Conservation (phyloP, 2,113 vertebrate genomes). For the Hepsetus odoe region DNA sequence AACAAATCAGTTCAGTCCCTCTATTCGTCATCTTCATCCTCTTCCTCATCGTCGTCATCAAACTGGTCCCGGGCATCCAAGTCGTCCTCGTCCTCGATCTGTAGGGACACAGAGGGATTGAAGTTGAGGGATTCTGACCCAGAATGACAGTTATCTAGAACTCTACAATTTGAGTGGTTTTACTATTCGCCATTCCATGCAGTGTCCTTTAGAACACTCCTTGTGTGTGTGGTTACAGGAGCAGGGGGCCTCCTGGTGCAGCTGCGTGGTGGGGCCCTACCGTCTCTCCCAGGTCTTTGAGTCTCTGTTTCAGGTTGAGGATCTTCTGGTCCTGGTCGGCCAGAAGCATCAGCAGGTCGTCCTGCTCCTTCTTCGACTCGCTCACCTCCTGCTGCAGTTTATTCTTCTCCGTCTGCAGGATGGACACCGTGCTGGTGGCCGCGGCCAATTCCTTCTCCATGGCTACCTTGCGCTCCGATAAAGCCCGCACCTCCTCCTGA, state of each 20-base stretch:
- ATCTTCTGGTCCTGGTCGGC: conserved; percentile 99
- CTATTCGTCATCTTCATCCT: conserved; percentile 62
- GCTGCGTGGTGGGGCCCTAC: conserved; percentile 65
- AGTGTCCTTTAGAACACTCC: too few species aligned
- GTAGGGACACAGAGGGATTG: conserved; percentile 51
- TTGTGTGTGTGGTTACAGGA: too few species aligned
- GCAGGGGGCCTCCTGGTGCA: neutral
- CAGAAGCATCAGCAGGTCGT: conserved; percentile 93
- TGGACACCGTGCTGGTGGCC: conserved; percentile 85
- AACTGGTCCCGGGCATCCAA: conserved; percentile 74
- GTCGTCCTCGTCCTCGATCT: conserved; percentile 82
- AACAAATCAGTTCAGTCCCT: conserved; percentile 22
- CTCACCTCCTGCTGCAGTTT: conserved; percentile 85
- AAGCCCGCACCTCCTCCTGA: conserved; percentile 80
- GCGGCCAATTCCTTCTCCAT: conserved; percentile 87
- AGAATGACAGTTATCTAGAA: too few species aligned
- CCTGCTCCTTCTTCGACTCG: conserved; percentile 95
- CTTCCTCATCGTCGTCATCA: conserved; percentile 70
- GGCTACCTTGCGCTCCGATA: conserved; percentile 73
- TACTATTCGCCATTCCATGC: too few species aligned
- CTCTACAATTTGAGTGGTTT: too few species aligned
- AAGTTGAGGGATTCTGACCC: neutral
- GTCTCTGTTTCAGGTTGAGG: conserved; percentile 77
- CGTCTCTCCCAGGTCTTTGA: conserved; percentile 88
- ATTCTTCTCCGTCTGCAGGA: conserved; percentile 87